Base-by-base conservation (phyloP, 2,113 vertebrate species). In the Tachuris rubrigastra region DNA sequence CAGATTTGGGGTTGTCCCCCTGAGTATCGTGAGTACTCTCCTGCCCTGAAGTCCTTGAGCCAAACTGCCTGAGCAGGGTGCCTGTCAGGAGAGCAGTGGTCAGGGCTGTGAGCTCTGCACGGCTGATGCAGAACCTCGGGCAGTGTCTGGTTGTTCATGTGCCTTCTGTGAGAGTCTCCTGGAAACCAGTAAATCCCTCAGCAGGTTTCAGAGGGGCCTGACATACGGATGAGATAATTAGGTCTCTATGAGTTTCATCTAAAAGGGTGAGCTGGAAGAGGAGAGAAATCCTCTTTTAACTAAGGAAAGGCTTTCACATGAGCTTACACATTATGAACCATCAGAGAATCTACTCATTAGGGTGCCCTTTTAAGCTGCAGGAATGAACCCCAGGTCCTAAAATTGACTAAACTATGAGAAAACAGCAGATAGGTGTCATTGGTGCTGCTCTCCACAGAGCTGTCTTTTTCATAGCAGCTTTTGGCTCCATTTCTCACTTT, bases 211-310 rank as follows among this genome's bases (percentile, higher is more conserved):
- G 44, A 80, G 49, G 47, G 67, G 58, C 44, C 87, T 86, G 75
- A 65, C 75, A 80, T 84, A 85, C 89, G 79, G 86, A 62, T n/a
- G 53, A 85, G 67, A 77, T 92, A 94, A 94, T 92, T 94, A 84
- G 58, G 6, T 92, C 37, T 90, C 55, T 25, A 24, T 0, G 4
- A 69, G 31, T 86, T 92, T 86, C 49, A 37, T 84, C 55, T 71
- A 33, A 62, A 92, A 85, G 47, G 27, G 18, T 59, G 52, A 87
- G 62, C 44, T 87, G 62, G 6, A 71, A 55, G 79, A 83, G 67
- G 58, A 80, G 53, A 86, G 21, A 83, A 83, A 68, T 60, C 2
- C 37, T 60, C 39, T 79, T 93, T 92, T 92, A 88, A 14, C 83
- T 60, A 47, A 83, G 12, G 53, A 76, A 73, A n/a, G 41, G 37